These are phyloP conservation scores for Zaprionus bogoriensis DNA, from an alignment of 2,888 invertebrate species.

Conservation along the genomic window DNA sequence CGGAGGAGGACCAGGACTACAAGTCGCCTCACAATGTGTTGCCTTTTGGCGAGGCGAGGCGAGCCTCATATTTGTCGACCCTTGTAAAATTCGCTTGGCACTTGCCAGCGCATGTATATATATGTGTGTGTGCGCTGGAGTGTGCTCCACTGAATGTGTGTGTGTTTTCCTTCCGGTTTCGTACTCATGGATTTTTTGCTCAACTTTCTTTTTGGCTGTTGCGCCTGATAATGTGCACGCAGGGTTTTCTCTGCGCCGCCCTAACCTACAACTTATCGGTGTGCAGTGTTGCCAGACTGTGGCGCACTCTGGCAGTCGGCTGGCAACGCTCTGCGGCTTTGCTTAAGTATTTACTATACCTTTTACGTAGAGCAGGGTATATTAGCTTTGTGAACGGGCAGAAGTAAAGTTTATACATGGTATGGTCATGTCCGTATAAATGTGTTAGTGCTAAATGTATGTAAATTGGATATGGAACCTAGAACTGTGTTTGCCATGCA, in stretches of 20 bases:
- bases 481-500: no score
- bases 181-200: constrained; percentile 41
- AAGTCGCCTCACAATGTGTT: constrained; percentile 69
- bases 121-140: constrained; percentile 19
- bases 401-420: no score
- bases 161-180: constrained; percentile 78
- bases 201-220: constrained; percentile 48
- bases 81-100: constrained; percentile 68
- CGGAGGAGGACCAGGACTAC: constrained; percentile 46
- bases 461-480: no score
- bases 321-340: constrained; percentile 32
- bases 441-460: no score
- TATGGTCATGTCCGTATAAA: no score
- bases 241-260: constrained; percentile 4
- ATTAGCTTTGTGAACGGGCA: no score
- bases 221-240: constrained; percentile 65
- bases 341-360: not conserved
- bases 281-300: constrained; percentile 33
- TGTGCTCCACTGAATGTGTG: constrained; percentile 33
- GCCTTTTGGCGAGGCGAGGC: constrained; percentile 54
- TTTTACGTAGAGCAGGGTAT: no score
- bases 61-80: constrained; percentile 73
- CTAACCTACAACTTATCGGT: not conserved
- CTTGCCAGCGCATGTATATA: constrained; percentile 31
- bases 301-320: not conserved